These are phyloP conservation scores for Notechis scutatus DNA, from an alignment of 2,113 vertebrate species.

Conservation along the genomic window DNA sequence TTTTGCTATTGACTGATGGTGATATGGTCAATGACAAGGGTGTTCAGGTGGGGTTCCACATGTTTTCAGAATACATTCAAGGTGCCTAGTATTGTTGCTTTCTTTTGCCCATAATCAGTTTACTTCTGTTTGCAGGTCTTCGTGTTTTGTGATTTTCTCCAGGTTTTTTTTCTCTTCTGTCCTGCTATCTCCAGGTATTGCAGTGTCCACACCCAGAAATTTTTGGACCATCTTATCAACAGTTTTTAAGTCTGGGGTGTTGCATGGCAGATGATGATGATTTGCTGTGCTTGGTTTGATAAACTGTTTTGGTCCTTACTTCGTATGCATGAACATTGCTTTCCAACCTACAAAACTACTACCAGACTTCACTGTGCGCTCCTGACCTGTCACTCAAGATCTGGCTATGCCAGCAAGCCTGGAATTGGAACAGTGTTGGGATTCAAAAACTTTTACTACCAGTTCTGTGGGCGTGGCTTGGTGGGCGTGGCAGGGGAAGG, in stretches of 20 bases:
- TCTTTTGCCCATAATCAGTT: background rate
- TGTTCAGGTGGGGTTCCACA: too few relatives aligned
- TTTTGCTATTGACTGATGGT: too few relatives aligned
- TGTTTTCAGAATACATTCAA: background rate
- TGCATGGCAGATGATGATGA: background rate
- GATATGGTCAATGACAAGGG: too few relatives aligned
- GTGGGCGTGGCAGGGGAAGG: too few relatives aligned
- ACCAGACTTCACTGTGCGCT: background rate
- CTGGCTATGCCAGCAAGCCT: too few relatives aligned
- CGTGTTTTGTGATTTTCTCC: background rate
- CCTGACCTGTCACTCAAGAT: too few relatives aligned
- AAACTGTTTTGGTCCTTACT: background rate
- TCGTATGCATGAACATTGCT: background rate
- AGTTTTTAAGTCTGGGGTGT: too few relatives aligned
- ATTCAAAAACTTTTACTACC: too few relatives aligned
- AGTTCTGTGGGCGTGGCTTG: too few relatives aligned
- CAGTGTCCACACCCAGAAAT: background rate
- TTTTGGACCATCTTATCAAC: background rate
- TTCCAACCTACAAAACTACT: background rate
- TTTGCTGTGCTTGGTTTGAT: background rate
- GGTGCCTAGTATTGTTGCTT: background rate
- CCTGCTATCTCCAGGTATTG: background rate
- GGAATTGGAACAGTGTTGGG: too few relatives aligned
- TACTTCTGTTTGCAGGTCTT: background rate
- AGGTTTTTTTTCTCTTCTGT: background rate